Percentiles rank a stretch among this genome's conserved stretches.
phyloP scores from a whole-genome alignment of 2,797 vertebrate genomes.

The Remorina albescens region DNA sequence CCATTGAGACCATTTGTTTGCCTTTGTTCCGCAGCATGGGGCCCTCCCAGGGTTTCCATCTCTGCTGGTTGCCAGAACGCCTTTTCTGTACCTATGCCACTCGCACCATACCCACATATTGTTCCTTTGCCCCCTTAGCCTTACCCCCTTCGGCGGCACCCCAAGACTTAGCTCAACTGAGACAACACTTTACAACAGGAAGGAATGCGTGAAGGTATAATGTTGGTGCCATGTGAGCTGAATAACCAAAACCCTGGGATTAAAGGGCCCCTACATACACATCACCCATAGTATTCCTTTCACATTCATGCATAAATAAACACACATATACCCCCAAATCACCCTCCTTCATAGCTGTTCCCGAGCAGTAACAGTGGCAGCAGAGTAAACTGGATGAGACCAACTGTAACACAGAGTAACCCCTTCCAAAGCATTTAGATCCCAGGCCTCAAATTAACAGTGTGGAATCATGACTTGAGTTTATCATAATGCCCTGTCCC shows the following conservation, averaged over 20 bases:
- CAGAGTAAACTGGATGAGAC: slow-evolving; percentile 75
- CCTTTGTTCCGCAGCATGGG: slow-evolving; percentile 79
- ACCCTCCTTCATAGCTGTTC: slow-evolving; percentile 53
- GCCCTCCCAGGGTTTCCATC: slow-evolving; percentile 72
- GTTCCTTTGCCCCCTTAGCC: slow-evolving; percentile 41
- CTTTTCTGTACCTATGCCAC: slow-evolving; percentile 61
- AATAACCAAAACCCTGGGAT: slow-evolving; percentile 52
- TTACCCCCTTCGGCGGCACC: slow-evolving; percentile 36
- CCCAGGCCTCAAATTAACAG: slow-evolving; percentile 59
- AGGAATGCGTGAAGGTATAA: slow-evolving; percentile 17
- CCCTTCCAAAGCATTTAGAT: slow-evolving; percentile 59
- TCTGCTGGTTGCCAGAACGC: slow-evolving; percentile 52
- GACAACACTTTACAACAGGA: slow-evolving; percentile 31
- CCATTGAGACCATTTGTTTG: slow-evolving; percentile 76
- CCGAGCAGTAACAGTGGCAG: slow-evolving; percentile 55
- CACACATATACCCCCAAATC: slow-evolving; percentile 53
- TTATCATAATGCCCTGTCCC: slow-evolving; percentile 32
- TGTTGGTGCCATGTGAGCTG: slow-evolving; percentile 38
- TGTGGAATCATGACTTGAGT: slow-evolving; percentile 54
- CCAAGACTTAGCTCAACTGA: slow-evolving; percentile 42
- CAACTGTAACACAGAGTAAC: slow-evolving; percentile 59
- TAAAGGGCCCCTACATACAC: slow-evolving; percentile 58
- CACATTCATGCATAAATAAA: slow-evolving; percentile 61
- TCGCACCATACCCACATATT: slow-evolving; percentile 56
- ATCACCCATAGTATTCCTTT: slow-evolving; percentile 54